These are phyloP conservation scores for Condylostylus longicornis DNA, from an alignment of 1,140 invertebrate species.

Conservation along the genomic window DNA sequence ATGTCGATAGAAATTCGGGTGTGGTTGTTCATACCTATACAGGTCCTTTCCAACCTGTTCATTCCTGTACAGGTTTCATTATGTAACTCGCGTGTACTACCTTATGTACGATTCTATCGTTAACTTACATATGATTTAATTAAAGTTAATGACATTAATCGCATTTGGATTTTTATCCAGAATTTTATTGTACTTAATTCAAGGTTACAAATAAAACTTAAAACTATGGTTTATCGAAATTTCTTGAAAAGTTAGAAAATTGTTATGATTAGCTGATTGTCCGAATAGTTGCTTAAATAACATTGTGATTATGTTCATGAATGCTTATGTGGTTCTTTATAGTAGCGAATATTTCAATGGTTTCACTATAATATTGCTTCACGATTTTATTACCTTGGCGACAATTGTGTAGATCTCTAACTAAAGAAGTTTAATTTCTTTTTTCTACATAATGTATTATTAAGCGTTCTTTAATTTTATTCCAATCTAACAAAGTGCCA, in stretches of 20 bases:
- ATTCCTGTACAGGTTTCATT: too few relatives aligned
- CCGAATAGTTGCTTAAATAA: slow-evolving; percentile 2
- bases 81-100: too few relatives aligned
- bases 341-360: slow-evolving; percentile 5
- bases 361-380: slow-evolving; percentile 5
- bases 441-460: slow-evolving; percentile 7
- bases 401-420: slow-evolving; percentile 4
- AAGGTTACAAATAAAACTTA: too few relatives aligned
- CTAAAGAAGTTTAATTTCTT: slow-evolving; percentile 5
- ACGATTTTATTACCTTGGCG: slow-evolving; percentile 2
- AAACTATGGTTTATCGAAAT: too few relatives aligned
- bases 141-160: neutral
- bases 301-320: slow-evolving; percentile 3
- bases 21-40: too few relatives aligned
- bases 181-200: too few relatives aligned
- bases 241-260: too few relatives aligned
- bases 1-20: too few relatives aligned
- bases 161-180: neutral
- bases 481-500: slow-evolving; percentile 4
- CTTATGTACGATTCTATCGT: too few relatives aligned
- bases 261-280: neutral
- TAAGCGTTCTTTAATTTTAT: slow-evolving; percentile 3
- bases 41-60: too few relatives aligned
- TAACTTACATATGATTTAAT: too few relatives aligned
- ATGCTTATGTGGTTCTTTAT: slow-evolving; percentile 3